Conservation (phyloP, 2,113 vertebrate species). For the Dicrurus megarhynchus region DNA sequence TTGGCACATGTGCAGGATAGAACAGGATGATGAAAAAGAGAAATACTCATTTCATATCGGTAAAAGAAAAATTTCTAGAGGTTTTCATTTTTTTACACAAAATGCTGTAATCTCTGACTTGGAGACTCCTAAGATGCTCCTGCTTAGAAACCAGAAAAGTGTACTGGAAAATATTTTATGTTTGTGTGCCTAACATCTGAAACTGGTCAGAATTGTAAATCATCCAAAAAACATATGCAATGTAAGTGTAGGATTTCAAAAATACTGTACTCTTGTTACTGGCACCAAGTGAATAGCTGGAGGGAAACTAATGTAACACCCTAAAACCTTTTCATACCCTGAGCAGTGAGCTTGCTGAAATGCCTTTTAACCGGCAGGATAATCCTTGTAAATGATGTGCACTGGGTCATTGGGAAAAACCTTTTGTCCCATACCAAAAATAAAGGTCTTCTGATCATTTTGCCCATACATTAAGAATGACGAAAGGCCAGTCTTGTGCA, state of each 20-base stretch:
- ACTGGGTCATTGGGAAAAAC: not conserved
- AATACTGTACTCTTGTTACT: not conserved
- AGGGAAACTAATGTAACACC: not conserved
- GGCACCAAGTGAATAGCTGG: not conserved
- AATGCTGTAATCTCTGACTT: not conserved
- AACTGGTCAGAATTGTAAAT: not conserved
- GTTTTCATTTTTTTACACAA: not conserved
- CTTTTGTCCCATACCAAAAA: not conserved
- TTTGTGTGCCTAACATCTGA: not conserved
- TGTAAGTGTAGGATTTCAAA: not conserved
- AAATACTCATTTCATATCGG: not conserved
- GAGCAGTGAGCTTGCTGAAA: not conserved
- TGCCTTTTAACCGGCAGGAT: not conserved
- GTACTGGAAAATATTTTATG: not conserved
- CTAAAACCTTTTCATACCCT: not conserved
- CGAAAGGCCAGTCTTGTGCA: fast-evolving
- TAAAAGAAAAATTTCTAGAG: not conserved
- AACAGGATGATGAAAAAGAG: not conserved
- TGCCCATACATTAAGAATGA: not conserved
- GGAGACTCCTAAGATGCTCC: not conserved
- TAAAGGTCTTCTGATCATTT: not conserved
- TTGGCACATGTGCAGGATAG: not conserved
- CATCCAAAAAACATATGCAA: not conserved
- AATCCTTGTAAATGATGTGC: not conserved
- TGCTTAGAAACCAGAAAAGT: not conserved